phyloP scores from a whole-genome alignment of 2,797 vertebrate species.

The Muraenolepis orangiensis region DNA sequence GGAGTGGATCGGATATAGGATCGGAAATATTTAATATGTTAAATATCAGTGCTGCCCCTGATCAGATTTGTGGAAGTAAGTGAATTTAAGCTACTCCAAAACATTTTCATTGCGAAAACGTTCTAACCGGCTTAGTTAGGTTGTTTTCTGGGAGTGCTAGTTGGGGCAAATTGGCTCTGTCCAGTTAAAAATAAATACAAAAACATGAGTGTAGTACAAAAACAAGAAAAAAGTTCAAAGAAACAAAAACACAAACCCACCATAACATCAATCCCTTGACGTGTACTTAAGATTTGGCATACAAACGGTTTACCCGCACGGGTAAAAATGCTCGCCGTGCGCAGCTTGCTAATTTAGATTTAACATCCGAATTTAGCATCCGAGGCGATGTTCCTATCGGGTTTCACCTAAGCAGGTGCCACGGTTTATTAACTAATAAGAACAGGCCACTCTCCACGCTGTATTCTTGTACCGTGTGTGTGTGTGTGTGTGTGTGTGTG shows the following conservation, averaged over 20 bases:
- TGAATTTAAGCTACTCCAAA: no score
- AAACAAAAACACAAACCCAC: not conserved
- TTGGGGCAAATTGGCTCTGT: slow-evolving; percentile 31
- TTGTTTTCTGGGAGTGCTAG: slow-evolving; percentile 33
- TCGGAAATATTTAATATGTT: no score
- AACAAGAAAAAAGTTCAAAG: not conserved
- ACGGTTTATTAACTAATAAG: no score
- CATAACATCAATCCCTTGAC: not conserved
- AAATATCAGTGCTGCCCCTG: no score
- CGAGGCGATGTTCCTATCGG: slow-evolving; percentile 23
- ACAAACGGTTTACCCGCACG: not conserved
- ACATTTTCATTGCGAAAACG: no score
- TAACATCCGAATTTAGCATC: slow-evolving; percentile 13
- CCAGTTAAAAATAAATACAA: slow-evolving; percentile 26
- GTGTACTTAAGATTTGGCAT: not conserved
- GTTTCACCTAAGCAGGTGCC: slow-evolving; percentile 12
- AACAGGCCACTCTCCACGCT: no score
- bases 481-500: no score
- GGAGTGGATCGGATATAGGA: no score
- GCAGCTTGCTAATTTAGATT: slow-evolving; percentile 26
- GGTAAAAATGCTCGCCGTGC: slow-evolving; percentile 13
- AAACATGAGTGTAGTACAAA: slow-evolving; percentile 4
- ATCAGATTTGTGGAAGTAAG: no score
- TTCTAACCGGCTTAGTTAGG: slow-evolving; percentile 48
- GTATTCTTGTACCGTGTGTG: no score